Evolutionary conservation across 2,113 vertebrate species (phyloP), one percentile per base, ranked within the genome.

Genomic region (Eupsittula cactorum): DNA sequence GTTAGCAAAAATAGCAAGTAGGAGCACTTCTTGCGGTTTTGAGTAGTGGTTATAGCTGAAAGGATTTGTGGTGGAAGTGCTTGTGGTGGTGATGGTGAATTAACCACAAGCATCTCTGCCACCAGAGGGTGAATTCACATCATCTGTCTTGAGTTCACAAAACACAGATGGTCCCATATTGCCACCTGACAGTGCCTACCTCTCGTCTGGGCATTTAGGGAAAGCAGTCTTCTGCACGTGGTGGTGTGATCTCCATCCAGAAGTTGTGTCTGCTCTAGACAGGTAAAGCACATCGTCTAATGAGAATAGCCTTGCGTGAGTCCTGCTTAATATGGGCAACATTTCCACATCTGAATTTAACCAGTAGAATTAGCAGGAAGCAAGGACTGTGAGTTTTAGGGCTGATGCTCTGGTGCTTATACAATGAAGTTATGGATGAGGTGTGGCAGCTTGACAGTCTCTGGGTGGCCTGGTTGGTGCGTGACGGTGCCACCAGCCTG

Each of bases 61-160:
- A 41, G 86, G 77, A 16, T 91, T 91, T 89, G 89, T 84, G 77
- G 88, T 86, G 77, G 69, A 90, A 84, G 73, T 27, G 68, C 55
- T 92, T 78, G 88, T 92, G 91, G 88, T 67, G 80, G 13, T 37
- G 63, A 15, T 70, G 86, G 88, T 86, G 16, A 76, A 28, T 68
- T 46, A 84, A 84, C 89, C 86, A 88, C 91, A 82, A 31, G 29
- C 73, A 64, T 79, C 86, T 88, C n/a, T 82, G 60, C 50, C 76
- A 91, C 69, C 16, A 57, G 53, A 35, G 79, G 27, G 31, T 93
- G 71, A 82, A 65, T 94, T 88, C 52, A 14, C 18, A 23, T 76
- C 21, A 10, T 79, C 39, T 1, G 0, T 24, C 52, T 29, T 4
- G 57, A 15, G 21, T 33, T 92, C 49, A 27, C 35, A 15, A 15